Conservation (phyloP, 2,113 vertebrate genomes). For the Haemorhous mexicanus region DNA sequence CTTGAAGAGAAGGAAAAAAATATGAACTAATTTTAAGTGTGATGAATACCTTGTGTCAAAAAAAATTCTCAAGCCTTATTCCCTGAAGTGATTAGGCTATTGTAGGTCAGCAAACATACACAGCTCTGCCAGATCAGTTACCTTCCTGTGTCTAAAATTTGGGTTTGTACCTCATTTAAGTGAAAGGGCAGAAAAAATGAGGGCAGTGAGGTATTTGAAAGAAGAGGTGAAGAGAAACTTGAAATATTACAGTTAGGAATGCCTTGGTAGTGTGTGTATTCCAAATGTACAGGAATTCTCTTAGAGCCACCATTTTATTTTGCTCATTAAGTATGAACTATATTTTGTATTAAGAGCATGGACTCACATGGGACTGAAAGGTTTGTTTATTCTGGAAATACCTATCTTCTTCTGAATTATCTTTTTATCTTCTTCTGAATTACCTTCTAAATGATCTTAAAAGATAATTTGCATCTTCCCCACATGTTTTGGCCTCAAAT, state of each 20-base stretch:
- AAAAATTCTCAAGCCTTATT: not conserved
- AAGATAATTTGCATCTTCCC: not conserved
- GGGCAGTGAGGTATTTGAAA: not conserved
- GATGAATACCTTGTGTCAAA: not conserved
- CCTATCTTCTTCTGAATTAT: not conserved
- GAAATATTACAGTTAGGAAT: not conserved
- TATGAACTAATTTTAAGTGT: not conserved
- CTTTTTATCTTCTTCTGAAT: not conserved
- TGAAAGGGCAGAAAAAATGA: not conserved
- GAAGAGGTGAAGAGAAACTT: not conserved
- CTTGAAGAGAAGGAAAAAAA: not conserved
- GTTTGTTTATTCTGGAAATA: not conserved
- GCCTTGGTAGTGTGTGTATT: not conserved
- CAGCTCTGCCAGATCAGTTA: not conserved
- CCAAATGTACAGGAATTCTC: not conserved
- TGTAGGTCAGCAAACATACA: not conserved
- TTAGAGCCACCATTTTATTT: not conserved
- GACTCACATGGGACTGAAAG: not conserved
- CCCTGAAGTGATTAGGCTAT: not conserved
- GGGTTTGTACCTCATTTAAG: not conserved
- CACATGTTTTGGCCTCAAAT: not conserved
- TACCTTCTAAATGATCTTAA: not conserved
- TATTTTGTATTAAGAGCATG: not conserved
- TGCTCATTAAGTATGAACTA: not conserved
- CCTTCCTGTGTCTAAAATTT: not conserved